These are phyloP conservation scores for Chaenogobius annularis DNA, from an alignment of 2,113 vertebrate genomes.

Conservation along the genomic window DNA sequence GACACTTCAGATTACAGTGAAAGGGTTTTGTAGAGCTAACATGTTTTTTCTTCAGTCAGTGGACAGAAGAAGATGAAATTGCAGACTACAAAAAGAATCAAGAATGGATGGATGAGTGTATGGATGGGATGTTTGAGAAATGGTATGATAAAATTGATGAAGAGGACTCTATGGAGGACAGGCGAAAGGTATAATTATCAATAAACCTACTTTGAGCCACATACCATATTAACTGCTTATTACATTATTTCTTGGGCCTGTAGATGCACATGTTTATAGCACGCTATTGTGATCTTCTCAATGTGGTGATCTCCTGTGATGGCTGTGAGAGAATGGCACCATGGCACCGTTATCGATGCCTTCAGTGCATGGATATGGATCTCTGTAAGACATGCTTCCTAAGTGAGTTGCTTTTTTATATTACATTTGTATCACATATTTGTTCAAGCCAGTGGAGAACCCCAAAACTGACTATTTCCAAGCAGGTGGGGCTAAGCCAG, in stretches of 20 bases:
- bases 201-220: neutral
- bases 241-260: neutral
- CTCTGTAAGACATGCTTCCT: conserved; percentile 97
- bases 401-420: conserved; percentile 74
- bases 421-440: neutral
- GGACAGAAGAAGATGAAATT: conserved; percentile 96
- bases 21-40: neutral
- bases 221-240: neutral
- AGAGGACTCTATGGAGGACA: conserved; percentile 87
- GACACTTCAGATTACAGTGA: too few species aligned
- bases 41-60: conserved; percentile 79
- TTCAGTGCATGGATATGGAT: conserved; percentile 98
- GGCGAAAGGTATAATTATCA: conserved; percentile 84
- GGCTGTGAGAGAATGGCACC: conserved; percentile 95
- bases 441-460: neutral
- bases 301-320: conserved; percentile 95
- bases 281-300: conserved; percentile 93
- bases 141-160: conserved; percentile 97
- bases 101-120: conserved; percentile 97
- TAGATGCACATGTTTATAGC: conserved; percentile 99
- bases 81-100: conserved; percentile 93
- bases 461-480: neutral
- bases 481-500: conserved; percentile 92
- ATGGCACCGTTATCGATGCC: conserved; percentile 94
- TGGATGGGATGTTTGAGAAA: conserved; percentile 94